Evolutionary conservation across 2,888 invertebrate species (phyloP).

Genomic region (Choreutis nemorana): DNA sequence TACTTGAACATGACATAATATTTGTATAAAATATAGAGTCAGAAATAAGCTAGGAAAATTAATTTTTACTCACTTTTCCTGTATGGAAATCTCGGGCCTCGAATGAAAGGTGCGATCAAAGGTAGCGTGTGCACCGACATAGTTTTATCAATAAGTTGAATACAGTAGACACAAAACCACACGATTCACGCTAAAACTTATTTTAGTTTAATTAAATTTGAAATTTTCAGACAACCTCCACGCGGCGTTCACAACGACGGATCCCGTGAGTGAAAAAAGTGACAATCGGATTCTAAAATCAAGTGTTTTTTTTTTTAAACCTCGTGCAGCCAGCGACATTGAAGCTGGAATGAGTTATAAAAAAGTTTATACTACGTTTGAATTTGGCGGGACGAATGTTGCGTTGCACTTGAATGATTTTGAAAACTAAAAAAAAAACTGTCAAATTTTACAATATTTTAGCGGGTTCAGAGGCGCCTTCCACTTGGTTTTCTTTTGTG

Average conservation of each 20-base stretch:
- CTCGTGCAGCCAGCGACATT: conserved; percentile 1
- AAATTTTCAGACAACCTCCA: conserved; percentile 20
- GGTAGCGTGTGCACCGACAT: conserved; percentile 62
- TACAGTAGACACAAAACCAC: too few relatives aligned
- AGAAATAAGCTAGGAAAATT: not conserved
- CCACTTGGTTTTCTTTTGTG: too few relatives aligned
- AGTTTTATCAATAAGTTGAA: too few relatives aligned
- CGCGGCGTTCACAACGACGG: conserved; percentile 25
- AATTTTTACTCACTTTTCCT: conserved; percentile 52
- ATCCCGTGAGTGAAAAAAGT: conserved; percentile 40
- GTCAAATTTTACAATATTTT: too few relatives aligned
- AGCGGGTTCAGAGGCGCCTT: too few relatives aligned
- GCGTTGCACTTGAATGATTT: too few relatives aligned
- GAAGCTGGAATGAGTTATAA: too few relatives aligned
- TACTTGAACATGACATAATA: not conserved
- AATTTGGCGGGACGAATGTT: too few relatives aligned
- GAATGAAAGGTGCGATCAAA: conserved; percentile 53
- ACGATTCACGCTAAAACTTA: conserved; percentile 11
- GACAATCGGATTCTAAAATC: conserved; percentile 35
- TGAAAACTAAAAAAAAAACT: too few relatives aligned
- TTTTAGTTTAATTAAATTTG: conserved; percentile 1
- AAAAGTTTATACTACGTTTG: too few relatives aligned
- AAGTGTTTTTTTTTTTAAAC: conserved; percentile 11
- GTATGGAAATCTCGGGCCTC: conserved; percentile 59
- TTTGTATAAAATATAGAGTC: not conserved